A percentile compares a stretch with the other conserved stretches of the same genome.
phyloP scores from a whole-genome alignment of 2,113 vertebrate genomes.

The Chelonoidis abingdonii region DNA sequence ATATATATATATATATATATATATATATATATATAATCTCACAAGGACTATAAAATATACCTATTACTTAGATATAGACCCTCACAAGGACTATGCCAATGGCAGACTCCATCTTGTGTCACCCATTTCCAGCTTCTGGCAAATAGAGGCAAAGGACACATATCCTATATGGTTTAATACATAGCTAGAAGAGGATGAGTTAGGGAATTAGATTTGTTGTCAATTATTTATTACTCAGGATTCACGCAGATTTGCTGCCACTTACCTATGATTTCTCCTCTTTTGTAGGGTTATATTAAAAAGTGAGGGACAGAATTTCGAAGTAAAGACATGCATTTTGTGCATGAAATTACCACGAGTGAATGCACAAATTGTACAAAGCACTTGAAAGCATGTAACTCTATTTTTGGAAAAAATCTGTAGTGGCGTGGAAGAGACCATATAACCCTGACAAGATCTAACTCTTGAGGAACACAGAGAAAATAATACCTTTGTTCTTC shows the following conservation, averaged over 20 bases:
- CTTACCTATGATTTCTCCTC: constrained; percentile 26
- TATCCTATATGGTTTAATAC: background rate
- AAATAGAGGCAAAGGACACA: too few species aligned
- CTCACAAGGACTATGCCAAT: background rate
- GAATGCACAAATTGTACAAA: background rate
- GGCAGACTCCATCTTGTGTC: too few species aligned
- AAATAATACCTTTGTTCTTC: background rate
- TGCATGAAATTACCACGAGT: background rate
- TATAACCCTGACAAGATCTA: background rate
- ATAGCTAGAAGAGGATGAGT: background rate
- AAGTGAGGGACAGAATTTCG: background rate
- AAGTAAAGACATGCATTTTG: background rate
- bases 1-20: background rate
- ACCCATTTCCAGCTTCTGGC: too few species aligned
- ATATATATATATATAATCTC: background rate
- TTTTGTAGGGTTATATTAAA: background rate
- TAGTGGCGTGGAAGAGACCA: background rate
- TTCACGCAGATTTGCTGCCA: constrained; percentile 54
- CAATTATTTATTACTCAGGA: background rate
- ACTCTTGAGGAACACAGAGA: background rate
- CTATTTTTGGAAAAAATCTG: background rate
- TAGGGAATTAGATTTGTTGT: background rate
- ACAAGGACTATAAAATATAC: background rate
- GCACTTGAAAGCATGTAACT: background rate
- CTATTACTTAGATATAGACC: background rate